Evolutionary conservation across 2,888 invertebrate species (phyloP), one percentile per base, ranked within the genome.

Genomic region (Drepana falcataria): DNA sequence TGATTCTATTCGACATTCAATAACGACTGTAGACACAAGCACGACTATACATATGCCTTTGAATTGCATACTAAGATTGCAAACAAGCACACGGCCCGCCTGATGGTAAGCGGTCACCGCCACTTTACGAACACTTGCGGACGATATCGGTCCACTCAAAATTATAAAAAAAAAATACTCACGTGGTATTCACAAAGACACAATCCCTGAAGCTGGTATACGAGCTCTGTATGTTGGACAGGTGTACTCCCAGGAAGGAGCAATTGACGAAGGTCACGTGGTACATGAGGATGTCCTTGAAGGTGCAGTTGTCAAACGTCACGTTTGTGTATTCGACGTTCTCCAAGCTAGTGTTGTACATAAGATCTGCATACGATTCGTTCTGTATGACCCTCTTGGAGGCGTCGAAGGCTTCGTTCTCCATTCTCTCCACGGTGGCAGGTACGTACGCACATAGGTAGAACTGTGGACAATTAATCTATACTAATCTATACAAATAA

Each of bases 261-360:
- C 95, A 95, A 71, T 94, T 94, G 64, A 87, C 83, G 78, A 96
- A 96, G 57, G 93, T 87, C 34, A 95, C 94, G 69, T 95, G 95
- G 58, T 93, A 95, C 77, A 96, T 90, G 64, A 94, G 85, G 79
- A 95, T 89, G 65, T 94, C 93, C 34, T 91, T 90, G 77, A 95
- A 95, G 34, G 92, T 93, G 71, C 94, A 94, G 60, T 94, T 93
- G 40, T 79, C 76, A 78, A 95, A 95, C 9, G 87, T 85, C 2
- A 92, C 92, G 58, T 93, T 90, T 57, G 79, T 82, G 71, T 93
- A 95, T 61, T 93, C 91, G 9, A 93, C 81, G 76, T 95, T 95
- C 67, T 95, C 87, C 2, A 87, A 52, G 0, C 94, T 93, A 7
- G 81, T 81, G 69, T 93, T 94, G 80, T 94, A 94, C n/a, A 87